Evolutionary conservation across 2,888 invertebrate species (phyloP).

Genomic region (Anagyrus pseudococci): DNA sequence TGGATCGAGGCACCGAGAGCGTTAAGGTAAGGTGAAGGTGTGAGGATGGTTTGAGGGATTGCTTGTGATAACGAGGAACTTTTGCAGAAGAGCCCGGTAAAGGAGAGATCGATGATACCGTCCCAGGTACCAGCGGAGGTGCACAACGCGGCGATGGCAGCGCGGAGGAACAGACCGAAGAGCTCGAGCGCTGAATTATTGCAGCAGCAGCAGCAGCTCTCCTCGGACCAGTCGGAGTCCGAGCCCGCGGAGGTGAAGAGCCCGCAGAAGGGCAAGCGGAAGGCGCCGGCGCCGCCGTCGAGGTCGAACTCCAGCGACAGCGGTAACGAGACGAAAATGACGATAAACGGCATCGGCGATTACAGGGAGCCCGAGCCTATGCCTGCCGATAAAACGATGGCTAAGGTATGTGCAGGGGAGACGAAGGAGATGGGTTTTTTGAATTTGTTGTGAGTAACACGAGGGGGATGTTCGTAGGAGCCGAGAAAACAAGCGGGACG

Average conservation of each 20-base stretch:
- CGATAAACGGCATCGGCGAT: constrained; percentile 34
- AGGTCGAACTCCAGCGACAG: constrained; percentile 41
- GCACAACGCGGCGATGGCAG: constrained; percentile 75
- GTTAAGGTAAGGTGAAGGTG: constrained; percentile 17
- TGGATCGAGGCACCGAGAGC: constrained; percentile 47
- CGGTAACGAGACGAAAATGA: constrained; percentile 48
- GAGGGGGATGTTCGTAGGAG: too few species aligned
- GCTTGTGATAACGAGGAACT: neutral
- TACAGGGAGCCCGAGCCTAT: constrained; percentile 10
- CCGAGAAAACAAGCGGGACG: constrained; percentile 30
- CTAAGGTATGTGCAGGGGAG: constrained; percentile 26
- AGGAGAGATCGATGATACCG: constrained; percentile 66
- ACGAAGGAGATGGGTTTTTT: constrained; percentile 1
- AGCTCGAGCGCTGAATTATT: constrained; percentile 56
- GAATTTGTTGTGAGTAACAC: too few species aligned
- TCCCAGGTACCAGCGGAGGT: constrained; percentile 76
- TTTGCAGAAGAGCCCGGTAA: neutral
- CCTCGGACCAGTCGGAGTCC: constrained; percentile 46
- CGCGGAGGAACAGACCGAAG: constrained; percentile 71
- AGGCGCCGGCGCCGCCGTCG: constrained; percentile 75
- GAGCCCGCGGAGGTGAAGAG: constrained; percentile 67
- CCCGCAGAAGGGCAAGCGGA: constrained; percentile 67
- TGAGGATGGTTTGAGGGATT: neutral
- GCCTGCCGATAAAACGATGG: too few species aligned
- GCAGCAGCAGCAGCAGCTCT: constrained; percentile 24